Conservation (phyloP, 2,113 vertebrate genomes). For the Vidua chalybeata region DNA sequence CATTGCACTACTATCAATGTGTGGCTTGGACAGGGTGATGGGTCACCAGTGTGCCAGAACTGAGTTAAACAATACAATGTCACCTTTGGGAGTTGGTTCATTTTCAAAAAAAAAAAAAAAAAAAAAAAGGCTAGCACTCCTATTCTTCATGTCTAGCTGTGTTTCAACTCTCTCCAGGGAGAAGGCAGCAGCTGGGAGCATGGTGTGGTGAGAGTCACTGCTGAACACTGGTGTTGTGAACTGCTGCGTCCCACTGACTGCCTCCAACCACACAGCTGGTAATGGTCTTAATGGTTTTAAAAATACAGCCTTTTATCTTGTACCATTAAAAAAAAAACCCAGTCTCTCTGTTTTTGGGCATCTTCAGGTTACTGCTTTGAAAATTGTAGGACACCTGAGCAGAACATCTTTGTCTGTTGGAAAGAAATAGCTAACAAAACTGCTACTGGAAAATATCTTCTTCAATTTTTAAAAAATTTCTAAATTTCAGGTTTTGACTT, state of each 20-base stretch:
- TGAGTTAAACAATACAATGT: background rate
- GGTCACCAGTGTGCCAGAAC: background rate
- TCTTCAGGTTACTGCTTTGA: background rate
- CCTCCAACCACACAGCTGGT: background rate
- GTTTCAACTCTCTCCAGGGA: background rate
- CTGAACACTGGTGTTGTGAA: rapidly evolving
- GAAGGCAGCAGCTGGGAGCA: background rate
- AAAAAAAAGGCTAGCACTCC: background rate
- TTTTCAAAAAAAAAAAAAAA: background rate
- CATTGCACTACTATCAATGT: rapidly evolving
- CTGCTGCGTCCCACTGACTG: background rate
- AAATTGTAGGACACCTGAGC: background rate
- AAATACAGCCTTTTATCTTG: background rate
- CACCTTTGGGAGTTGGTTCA: background rate
- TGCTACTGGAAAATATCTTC: background rate
- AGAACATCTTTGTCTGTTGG: background rate
- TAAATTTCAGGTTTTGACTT: background rate
- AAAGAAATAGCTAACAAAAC: background rate
- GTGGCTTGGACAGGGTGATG: background rate
- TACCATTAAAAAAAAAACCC: background rate
- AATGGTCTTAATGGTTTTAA: background rate
- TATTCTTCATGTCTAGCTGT: background rate
- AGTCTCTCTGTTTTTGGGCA: background rate
- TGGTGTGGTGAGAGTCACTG: background rate
- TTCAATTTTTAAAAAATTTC: background rate